These are phyloP conservation scores for Drosophila kikkawai DNA, from an alignment of 1,140 invertebrate genomes.

Conservation along the genomic window DNA sequence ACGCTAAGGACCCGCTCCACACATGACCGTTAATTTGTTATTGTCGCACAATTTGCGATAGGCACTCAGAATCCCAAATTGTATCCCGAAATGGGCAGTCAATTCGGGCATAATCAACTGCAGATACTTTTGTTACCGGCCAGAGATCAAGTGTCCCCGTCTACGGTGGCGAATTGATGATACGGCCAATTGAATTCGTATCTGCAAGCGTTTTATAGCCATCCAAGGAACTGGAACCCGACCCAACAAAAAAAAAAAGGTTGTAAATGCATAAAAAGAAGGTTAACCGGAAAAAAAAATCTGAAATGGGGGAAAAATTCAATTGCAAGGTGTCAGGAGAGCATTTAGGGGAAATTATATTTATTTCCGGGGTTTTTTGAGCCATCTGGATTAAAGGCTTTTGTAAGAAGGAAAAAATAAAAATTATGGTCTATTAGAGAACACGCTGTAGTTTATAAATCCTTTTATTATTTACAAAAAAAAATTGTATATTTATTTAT, in stretches of 20 bases:
- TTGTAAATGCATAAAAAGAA: constrained; percentile 21
- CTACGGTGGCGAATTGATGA: constrained; percentile 20
- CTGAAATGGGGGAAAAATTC: constrained; percentile 22
- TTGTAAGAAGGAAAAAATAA: neutral
- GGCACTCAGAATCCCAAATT: constrained; percentile 34
- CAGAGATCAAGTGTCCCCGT: constrained; percentile 35
- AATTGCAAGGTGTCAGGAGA: constrained; percentile 29
- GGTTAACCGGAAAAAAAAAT: constrained; percentile 29
- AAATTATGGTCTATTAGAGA: neutral
- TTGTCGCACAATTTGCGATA: constrained; percentile 72
- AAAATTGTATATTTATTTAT: neutral
- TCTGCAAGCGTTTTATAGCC: constrained; percentile 38
- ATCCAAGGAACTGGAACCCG: constrained; percentile 6
- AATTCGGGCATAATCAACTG: constrained; percentile 68
- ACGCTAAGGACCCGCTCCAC: constrained; percentile 41
- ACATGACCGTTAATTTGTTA: constrained; percentile 72
- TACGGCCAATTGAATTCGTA: constrained; percentile 72
- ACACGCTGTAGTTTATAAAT: neutral
- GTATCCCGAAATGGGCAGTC: constrained; percentile 27
- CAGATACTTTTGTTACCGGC: constrained; percentile 30
- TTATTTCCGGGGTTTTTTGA: constrained; percentile 4
- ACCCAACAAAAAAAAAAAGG: constrained; percentile 17
- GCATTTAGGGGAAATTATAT: constrained; percentile 1
- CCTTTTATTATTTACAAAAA: neutral
- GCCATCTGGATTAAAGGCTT: neutral